Base-by-base conservation (phyloP, 1,140 invertebrate genomes). In the Diprion similis region DNA sequence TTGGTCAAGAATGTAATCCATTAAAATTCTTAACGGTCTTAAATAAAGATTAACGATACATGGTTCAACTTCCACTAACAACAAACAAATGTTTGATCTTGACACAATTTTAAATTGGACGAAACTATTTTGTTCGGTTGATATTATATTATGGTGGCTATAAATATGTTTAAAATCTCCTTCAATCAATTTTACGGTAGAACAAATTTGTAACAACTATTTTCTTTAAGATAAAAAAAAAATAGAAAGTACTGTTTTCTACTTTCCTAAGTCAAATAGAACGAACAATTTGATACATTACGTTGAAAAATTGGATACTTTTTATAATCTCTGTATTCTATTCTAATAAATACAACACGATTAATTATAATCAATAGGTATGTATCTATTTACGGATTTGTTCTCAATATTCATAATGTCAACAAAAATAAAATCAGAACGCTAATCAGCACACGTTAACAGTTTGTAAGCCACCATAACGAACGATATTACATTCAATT, bases 191-290 rank as follows among this genome's bases (percentile, higher is more conserved):
- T 37, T 37, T 1, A 37, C 24, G 6, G 24, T 37, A 37, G 24
- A 37, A 37, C 24, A n/a, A n/a, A n/a, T 37, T 37, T 37, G 6
- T 37, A 71, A 47, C 24, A 13, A 65, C 73, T 78, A 84, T 77
- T 80, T 79, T 81, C 72, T 64, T 75, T 78, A 74, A 71, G 70
- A 72, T 72, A 73, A 77, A 76, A 74, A 76, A 74, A 77, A 78
- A 78, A 79, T 73, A 77, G 76, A 78, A 70, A 51, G 59, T 6
- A 37, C 2, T 6, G 24, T 37, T 37, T 37, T 37, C 24, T 37
- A 37, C 6, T 37, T 37, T 6, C 24, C 6, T 6, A 4, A 3
- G 24, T 37, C 24, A 37, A 73, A 24, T 7, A 75, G 68, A 67
- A 69, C 18, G 8, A 71, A 68, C 19, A 71, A 71, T 10, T 45